Evolutionary conservation across 1,140 invertebrate genomes (phyloP).

Genomic region (Phymastichus coffea): DNA sequence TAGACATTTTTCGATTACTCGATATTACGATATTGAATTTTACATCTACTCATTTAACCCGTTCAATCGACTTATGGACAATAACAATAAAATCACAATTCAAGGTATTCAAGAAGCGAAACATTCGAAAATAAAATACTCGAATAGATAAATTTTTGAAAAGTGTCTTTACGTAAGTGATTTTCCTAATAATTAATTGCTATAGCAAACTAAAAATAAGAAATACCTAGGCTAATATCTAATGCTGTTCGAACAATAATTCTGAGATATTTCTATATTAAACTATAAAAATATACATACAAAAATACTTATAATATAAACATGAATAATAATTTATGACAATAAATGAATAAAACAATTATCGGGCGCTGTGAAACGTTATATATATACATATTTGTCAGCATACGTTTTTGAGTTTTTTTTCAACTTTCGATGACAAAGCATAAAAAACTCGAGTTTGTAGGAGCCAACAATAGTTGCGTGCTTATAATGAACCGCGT

Average conservation of each 20-base stretch:
- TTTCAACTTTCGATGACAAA: background rate
- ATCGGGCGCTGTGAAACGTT: constrained; percentile 27
- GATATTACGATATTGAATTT: no score
- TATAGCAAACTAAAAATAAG: constrained; percentile 5
- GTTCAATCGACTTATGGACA: no score
- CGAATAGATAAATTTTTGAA: constrained; percentile 4
- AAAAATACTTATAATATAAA: constrained; percentile 23
- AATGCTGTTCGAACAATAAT: constrained; percentile 60
- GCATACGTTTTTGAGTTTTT: background rate
- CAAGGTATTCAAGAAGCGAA: no score
- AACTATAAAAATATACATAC: constrained; percentile 40
- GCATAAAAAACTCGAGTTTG: constrained; percentile 1
- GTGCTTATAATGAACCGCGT: background rate
- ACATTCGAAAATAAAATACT: no score
- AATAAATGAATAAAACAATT: constrained; percentile 40
- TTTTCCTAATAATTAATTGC: constrained; percentile 9
- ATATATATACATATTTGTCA: constrained; percentile 7
- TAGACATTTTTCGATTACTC: background rate
- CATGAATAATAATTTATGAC: constrained; percentile 47
- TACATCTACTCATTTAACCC: no score
- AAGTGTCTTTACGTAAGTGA: background rate
- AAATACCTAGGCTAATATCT: constrained; percentile 50
- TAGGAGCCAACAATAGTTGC: background rate
- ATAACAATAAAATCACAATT: no score
- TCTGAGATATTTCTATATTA: constrained; percentile 52